A percentile compares a stretch with the other conserved stretches of the same genome.
Evolutionary conservation across 1,140 invertebrate genomes (phyloP).

Genomic region (Leptinotarsa texana): DNA sequence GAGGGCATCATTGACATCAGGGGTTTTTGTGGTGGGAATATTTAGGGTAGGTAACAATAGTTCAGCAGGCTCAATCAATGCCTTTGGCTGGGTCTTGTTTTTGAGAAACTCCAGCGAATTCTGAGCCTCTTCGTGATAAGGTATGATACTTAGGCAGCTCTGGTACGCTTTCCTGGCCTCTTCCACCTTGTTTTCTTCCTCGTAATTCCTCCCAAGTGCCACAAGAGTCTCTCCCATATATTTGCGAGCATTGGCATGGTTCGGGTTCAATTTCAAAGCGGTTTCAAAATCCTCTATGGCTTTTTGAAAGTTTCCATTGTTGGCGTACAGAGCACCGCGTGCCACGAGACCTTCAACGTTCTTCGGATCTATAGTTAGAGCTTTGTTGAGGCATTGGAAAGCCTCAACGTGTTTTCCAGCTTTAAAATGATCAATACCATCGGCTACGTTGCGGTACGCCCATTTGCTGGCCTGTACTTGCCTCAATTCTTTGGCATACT

Average conservation of each 20-base stretch:
- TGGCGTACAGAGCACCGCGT: constrained; percentile 90
- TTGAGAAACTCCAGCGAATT: constrained; percentile 79
- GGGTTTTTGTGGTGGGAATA: constrained; percentile 53
- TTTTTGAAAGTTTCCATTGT: constrained; percentile 89
- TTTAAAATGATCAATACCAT: constrained; percentile 94
- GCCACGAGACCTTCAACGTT: constrained; percentile 95
- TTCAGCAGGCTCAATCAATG: constrained; percentile 64
- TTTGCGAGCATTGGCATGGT: constrained; percentile 91
- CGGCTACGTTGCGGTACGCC: constrained; percentile 88
- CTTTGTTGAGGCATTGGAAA: constrained; percentile 93
- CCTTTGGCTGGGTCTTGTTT: constrained; percentile 64
- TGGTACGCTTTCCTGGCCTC: constrained; percentile 83
- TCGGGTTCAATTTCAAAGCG: constrained; percentile 84
- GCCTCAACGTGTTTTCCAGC: constrained; percentile 87
- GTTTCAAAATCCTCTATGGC: constrained; percentile 94
- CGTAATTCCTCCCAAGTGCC: constrained; percentile 79
- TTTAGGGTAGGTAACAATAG: constrained; percentile 59
- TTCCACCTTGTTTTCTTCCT: constrained; percentile 82
- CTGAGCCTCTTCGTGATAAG: constrained; percentile 82
- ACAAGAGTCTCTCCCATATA: constrained; percentile 92
- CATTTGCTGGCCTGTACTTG: constrained; percentile 89
- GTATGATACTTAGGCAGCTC: constrained; percentile 77
- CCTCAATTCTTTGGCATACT: constrained; percentile 81
- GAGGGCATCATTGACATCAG: constrained; percentile 67
- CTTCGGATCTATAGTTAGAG: constrained; percentile 85